Conservation (phyloP, 64 coral and sea anemone genomes). For the Montipora cactus region DNA sequence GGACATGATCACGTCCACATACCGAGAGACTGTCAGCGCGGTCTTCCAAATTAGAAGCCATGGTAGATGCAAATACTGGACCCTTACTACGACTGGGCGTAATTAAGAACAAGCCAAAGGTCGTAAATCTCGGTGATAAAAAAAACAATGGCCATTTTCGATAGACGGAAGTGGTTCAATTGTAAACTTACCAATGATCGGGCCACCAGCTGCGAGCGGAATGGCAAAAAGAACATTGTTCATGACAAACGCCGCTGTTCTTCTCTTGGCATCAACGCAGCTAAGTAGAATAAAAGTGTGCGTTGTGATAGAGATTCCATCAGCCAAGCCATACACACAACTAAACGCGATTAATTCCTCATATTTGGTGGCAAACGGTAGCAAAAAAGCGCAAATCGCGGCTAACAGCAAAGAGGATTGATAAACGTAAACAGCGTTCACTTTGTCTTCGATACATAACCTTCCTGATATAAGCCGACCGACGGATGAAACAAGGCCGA, state of each 20-base stretch:
- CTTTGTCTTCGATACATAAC: neutral
- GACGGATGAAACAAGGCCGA: constrained; percentile 35
- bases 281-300: constrained; percentile 19
- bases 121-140: too few relatives aligned
- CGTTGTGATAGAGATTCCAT: constrained; percentile 39
- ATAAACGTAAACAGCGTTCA: constrained; percentile 20
- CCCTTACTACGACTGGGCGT: too few relatives aligned
- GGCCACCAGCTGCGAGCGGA: neutral
- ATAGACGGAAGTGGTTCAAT: too few relatives aligned
- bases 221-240: constrained; percentile 3
- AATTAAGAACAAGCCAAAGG: too few relatives aligned
- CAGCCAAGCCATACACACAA: constrained; percentile 1
- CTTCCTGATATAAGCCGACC: constrained; percentile 18
- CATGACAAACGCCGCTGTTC: constrained; percentile 17
- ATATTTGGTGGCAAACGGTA: constrained; percentile 12
- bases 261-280: neutral
- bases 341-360: constrained; percentile 15
- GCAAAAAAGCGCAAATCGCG: neutral
- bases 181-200: neutral
- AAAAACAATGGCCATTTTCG: too few relatives aligned
- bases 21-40: too few relatives aligned
- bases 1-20: too few relatives aligned
- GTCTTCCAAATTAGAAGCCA: too few relatives aligned
- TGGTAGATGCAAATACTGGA: too few relatives aligned
- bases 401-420: neutral